Evolutionary conservation across 2,888 invertebrate genomes (phyloP).

Genomic region (Drosophila gaucha): DNA sequence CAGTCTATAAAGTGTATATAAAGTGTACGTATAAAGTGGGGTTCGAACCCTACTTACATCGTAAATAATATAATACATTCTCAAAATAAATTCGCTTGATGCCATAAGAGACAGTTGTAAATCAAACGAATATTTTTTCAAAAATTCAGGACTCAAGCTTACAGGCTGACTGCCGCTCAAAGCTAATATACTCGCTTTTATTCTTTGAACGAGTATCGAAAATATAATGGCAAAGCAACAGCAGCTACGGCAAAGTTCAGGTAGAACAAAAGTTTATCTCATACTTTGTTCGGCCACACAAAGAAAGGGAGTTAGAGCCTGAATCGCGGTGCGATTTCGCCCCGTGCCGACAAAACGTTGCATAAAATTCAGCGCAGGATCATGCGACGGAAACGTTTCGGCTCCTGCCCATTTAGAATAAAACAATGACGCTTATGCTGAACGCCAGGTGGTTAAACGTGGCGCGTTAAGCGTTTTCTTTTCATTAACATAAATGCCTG

Average conservation of each 20-base stretch:
- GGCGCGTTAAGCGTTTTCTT: slow-evolving; percentile 67
- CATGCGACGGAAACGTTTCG: slow-evolving; percentile 43
- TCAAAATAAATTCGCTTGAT: too few relatives aligned
- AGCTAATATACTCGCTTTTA: not conserved
- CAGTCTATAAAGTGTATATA: too few relatives aligned
- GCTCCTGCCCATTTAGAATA: slow-evolving; percentile 40
- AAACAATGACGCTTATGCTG: slow-evolving; percentile 54
- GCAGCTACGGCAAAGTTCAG: slow-evolving; percentile 58
- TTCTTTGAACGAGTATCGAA: too few relatives aligned
- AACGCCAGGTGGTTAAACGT: slow-evolving; percentile 26
- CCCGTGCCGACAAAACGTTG: slow-evolving; percentile 38
- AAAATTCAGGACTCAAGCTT: too few relatives aligned
- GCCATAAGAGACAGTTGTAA: too few relatives aligned
- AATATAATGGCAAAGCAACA: slow-evolving; percentile 36
- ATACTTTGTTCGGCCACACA: slow-evolving; percentile 72
- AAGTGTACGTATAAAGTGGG: too few relatives aligned
- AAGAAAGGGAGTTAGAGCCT: slow-evolving; percentile 26
- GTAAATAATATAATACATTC: too few relatives aligned
- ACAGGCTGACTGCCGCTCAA: too few relatives aligned
- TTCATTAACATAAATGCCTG: slow-evolving; percentile 72
- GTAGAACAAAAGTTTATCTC: slow-evolving; percentile 78
- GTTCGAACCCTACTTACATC: too few relatives aligned
- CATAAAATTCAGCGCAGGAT: slow-evolving; percentile 55
- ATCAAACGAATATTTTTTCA: too few relatives aligned
- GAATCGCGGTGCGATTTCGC: too few relatives aligned